Conservation (phyloP, 2,888 invertebrate species). For the Branchellion lobata region DNA sequence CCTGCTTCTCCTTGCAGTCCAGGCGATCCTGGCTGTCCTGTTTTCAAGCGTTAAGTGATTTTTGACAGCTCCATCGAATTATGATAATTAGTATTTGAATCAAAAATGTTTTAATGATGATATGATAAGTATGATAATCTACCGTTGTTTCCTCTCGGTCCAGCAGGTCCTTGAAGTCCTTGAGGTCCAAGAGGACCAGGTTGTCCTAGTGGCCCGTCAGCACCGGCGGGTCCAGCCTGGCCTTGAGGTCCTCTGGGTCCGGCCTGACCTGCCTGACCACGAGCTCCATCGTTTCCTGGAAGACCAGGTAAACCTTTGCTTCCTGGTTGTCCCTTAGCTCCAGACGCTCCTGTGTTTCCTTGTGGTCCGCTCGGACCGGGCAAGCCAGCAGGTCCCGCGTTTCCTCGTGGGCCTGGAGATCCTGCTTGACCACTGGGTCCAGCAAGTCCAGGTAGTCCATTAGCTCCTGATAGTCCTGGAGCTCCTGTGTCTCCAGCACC, state of each 20-base stretch:
- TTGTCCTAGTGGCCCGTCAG: slow-evolving; percentile 32
- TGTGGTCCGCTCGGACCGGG: not conserved
- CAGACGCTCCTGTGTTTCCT: slow-evolving; percentile 63
- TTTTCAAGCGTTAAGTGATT: not conserved
- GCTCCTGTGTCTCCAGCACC: slow-evolving; percentile 44
- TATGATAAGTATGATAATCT: not conserved
- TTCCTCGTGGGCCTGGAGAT: slow-evolving; percentile 47
- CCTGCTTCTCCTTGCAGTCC: slow-evolving; percentile 42
- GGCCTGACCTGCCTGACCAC: slow-evolving; percentile 48
- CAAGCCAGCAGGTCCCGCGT: slow-evolving; percentile 45
- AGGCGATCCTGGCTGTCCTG: not conserved
- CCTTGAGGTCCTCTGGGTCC: slow-evolving; percentile 31
- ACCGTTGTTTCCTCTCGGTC: slow-evolving; percentile 45
- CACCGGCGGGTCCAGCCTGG: not conserved
- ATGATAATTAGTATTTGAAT: not conserved
- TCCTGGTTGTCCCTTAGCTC: slow-evolving; percentile 38
- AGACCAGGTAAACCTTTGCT: slow-evolving; percentile 22
- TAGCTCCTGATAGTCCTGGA: slow-evolving; percentile 28
- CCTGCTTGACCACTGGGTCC: slow-evolving; percentile 45
- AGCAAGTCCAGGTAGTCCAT: slow-evolving; percentile 16
- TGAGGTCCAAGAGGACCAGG: slow-evolving; percentile 25
- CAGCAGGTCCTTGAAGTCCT: slow-evolving; percentile 45
- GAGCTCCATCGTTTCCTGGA: slow-evolving; percentile 33
- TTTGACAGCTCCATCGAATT: not conserved
- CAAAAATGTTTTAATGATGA: not conserved